Base-by-base conservation (phyloP, 2,888 invertebrate genomes). In the Ischnura elegans region DNA sequence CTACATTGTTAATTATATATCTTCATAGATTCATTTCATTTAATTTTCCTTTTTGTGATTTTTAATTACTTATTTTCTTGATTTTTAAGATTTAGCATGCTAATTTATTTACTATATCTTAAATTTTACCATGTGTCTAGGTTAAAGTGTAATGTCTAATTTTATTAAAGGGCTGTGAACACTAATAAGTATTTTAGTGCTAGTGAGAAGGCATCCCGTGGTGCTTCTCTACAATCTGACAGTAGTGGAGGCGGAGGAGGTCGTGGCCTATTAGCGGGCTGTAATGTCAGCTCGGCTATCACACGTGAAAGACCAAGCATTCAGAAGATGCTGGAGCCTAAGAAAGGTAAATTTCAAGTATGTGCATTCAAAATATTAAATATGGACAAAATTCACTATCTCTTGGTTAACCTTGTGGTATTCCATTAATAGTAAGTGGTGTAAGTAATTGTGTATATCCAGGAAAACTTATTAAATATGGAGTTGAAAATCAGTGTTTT, bases 101-200 rank as follows among this genome's bases (percentile, higher is more conserved):
- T 25, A 93, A 46, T 29, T 66, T 61, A 16, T 87, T 51, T 25
- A 93, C 93, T 85, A 61, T 66, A 87, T 36, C 45, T 84, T 16
- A 42, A 43, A 87, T 66, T 55, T 29, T 21, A 25, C 25, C 36
- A 93, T 66, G 46, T 43, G 51, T 93, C 5, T 42, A n/a, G 36
- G 76, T 76, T 76, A 29, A 76, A 76, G 76, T 66, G 66, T 36
- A 5, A 36, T 36, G 76, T 76, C 76, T 76, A 76, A 76, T 76
- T 76, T 76, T 13, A 76, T 87, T 87, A 16, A 55, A 87, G 87
- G 87, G 21, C 85, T 43, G 66, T 93, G 51, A 93, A 47, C 46
- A 94, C 94, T 66, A 94, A 95, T 42, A 94, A 95, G 29, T 94
- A 95, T 51, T 94, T 95, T n/a, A 95, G 94, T 94, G 94, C 95